These are phyloP conservation scores for Elachura formosa DNA, from an alignment of 2,113 vertebrate genomes.

Conservation along the genomic window DNA sequence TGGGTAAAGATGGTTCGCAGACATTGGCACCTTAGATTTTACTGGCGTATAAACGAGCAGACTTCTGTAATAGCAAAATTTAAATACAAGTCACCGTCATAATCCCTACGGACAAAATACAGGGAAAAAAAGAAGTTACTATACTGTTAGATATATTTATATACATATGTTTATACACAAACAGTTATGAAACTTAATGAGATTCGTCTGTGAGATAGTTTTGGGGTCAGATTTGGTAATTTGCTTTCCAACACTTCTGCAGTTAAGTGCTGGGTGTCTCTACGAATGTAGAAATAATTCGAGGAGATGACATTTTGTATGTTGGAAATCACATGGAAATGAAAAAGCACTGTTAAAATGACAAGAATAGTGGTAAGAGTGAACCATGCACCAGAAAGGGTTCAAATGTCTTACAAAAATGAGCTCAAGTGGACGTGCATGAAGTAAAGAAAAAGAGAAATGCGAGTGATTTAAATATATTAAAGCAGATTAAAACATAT, in stretches of 20 bases:
- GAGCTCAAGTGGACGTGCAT: neutral
- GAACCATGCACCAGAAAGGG: neutral
- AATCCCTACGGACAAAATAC: neutral
- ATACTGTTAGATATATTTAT: accelerated
- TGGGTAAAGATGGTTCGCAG: neutral
- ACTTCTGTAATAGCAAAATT: accelerated
- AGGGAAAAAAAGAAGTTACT: neutral
- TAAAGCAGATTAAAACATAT: neutral
- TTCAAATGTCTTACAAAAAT: neutral
- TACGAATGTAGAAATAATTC: neutral
- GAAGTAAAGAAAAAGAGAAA: neutral
- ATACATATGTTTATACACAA: neutral
- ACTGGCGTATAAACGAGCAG: neutral
- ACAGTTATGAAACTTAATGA: neutral
- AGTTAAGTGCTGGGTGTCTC: neutral
- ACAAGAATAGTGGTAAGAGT: neutral
- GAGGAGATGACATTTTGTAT: neutral
- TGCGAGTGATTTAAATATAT: neutral
- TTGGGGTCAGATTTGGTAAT: neutral
- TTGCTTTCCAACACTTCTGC: neutral
- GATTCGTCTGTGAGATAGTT: neutral
- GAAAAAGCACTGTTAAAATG: neutral
- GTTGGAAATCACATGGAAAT: neutral
- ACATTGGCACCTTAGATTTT: neutral
- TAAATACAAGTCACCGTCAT: accelerated